Base-by-base conservation (phyloP, 2,888 invertebrate genomes). In the Rhimphoctona megacephalus region DNA sequence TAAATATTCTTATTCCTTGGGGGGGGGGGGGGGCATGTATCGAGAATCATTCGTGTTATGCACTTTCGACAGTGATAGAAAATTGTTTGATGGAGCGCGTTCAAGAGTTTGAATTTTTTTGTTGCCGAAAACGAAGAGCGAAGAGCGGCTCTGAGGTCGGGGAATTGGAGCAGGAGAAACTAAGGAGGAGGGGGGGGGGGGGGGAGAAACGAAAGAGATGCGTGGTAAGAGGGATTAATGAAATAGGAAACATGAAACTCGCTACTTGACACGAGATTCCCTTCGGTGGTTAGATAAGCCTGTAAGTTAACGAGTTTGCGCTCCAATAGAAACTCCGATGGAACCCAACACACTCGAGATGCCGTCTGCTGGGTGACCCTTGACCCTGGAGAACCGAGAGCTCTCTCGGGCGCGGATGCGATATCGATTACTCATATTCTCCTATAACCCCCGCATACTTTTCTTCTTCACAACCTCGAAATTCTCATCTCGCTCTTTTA, bases 301-400 rank as follows among this genome's bases (percentile, higher is more conserved):
- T 77, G n/a, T 22, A 69, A 70, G 85, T 76, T 76, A 82, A 78
- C 81, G 82, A 81, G 81, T 78, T 36, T 67, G 74, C 72, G 81
- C 79, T 76, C 61, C 54, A 54, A 43, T 66, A 49, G 49, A 77
- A 67, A 52, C 81, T 54, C 73, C 78, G 69, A 82, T 80, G 83
- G 39, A 70, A 73, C 33, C 19, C 39, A 67, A 43, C 36, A 61
- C 74, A 77, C 82, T 82, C 77, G 77, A 54, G 43, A 54, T 7
- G 74, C 80, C 33, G 67, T 57, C 14, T 57, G 4, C 25, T 25
- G 17, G 61, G 30, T 87, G 87, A 87, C 88, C 88, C 88, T 88
- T 88, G 88, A 89, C 89, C 87, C 88, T 88, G 85, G 73, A 87
- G 86, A 86, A 87, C 85, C 83, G 77, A 81, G 84, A 82, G 85